Percentiles rank a stretch among this genome's conserved stretches.
Conservation (phyloP, 2,888 invertebrate genomes). For the Euproctis similis region DNA sequence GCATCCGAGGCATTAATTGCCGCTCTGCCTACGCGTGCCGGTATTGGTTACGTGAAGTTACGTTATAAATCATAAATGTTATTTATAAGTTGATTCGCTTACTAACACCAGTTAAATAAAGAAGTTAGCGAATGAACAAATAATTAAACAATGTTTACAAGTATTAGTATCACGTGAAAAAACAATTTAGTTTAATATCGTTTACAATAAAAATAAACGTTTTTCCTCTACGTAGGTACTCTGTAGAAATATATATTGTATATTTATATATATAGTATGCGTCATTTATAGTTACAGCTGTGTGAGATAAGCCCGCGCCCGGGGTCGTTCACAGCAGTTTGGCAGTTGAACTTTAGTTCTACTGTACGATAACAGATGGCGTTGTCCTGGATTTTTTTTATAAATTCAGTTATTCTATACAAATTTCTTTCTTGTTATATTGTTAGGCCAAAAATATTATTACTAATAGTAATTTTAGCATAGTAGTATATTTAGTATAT, state of each 20-base stretch:
- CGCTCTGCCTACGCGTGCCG: too few relatives aligned
- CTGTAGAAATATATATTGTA: too few relatives aligned
- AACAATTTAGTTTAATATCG: constrained; percentile 10
- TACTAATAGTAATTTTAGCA: too few relatives aligned
- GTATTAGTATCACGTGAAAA: constrained; percentile 11
- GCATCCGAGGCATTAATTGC: too few relatives aligned
- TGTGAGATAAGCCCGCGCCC: constrained; percentile 34
- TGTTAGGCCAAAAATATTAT: too few relatives aligned
- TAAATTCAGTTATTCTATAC: too few relatives aligned
- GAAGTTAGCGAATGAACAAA: constrained; percentile 1
- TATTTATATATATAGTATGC: constrained; percentile 26
- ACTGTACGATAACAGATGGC: constrained; percentile 42
- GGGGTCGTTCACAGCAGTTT: constrained; percentile 55
- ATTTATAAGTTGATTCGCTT: too few relatives aligned
- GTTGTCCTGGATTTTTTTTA: constrained; percentile 2
- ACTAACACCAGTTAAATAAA: constrained; percentile 1
- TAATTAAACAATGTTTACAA: constrained; percentile 8
- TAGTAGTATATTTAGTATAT: too few relatives aligned
- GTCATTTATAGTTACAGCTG: constrained; percentile 31
- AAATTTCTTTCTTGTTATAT: too few relatives aligned
- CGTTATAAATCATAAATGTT: too few relatives aligned
- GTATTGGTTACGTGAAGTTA: too few relatives aligned
- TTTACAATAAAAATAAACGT: constrained; percentile 17
- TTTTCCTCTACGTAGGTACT: constrained; percentile 17
- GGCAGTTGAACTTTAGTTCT: constrained; percentile 65